These are phyloP conservation scores for Bergia puertoricense DNA, from an alignment of 92 coral and sea anemone genomes.

Conservation along the genomic window DNA sequence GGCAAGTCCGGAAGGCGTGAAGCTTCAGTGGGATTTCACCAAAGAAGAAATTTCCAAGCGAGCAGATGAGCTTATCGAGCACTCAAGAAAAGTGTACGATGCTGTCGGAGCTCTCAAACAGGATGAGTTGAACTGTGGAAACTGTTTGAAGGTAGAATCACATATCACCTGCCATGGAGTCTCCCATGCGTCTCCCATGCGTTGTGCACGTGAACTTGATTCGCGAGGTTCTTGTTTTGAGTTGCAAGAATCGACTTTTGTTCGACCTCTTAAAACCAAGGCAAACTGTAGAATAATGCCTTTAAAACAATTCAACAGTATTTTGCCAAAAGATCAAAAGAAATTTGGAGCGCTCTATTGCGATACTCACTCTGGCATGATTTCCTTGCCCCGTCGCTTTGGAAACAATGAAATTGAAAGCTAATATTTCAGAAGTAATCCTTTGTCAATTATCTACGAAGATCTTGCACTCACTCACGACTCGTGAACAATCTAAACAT, in stretches of 20 bases:
- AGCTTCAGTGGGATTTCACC: conserved; percentile 80
- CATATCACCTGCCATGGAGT: background rate
- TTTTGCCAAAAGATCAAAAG: background rate
- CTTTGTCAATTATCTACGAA: background rate
- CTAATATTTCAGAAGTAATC: too few species aligned
- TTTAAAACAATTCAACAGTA: background rate
- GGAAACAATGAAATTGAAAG: background rate
- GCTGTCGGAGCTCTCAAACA: conserved; percentile 83
- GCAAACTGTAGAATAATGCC: background rate
- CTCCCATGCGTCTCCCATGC: background rate
- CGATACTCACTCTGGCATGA: background rate
- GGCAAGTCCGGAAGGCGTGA: conserved; percentile 60
- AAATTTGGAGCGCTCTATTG: background rate
- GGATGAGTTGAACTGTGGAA: conserved; percentile 73
- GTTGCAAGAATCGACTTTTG: background rate
- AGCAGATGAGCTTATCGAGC: conserved; percentile 81
- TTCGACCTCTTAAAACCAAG: background rate
- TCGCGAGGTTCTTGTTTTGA: background rate
- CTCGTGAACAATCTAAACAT: background rate
- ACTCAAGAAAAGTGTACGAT: conserved; percentile 80
- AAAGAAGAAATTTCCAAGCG: conserved; percentile 77
- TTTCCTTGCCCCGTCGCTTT: background rate
- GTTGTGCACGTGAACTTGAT: background rate
- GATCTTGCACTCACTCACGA: background rate
- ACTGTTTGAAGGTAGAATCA: conserved; percentile 78